Evolutionary conservation across 2,113 vertebrate genomes (phyloP), one percentile per base, ranked within the genome.

Genomic region (Syrmaticus mikado): DNA sequence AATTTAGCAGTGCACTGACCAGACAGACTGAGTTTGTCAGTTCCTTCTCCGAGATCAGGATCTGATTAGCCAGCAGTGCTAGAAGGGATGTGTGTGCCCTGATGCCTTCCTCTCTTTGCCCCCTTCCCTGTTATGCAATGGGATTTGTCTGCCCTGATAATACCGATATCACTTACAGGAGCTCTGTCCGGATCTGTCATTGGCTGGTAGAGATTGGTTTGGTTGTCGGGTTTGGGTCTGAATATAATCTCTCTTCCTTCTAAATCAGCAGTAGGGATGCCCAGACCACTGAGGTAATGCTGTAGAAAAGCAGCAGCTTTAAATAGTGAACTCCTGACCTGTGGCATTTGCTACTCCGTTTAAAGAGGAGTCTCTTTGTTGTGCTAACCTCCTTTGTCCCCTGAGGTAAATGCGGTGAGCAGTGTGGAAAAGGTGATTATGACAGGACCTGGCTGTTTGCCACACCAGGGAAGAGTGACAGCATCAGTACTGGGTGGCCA

Each of bases 1-100:
- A 90, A 87, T 95, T 93, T 82, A 92, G 71, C 68, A 77, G 41
- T 66, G 67, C 60, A 64, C 64, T 77, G 66, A 55, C 17, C 68
- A 55, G 64, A 66, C 60, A 61, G 72, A 50, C 27, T 3, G 2
- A 80, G 74, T 89, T 88, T 92, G 90, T 86, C 88, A 89, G 74
- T 71, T 87, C 71, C 64, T 86, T 88, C 41, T 38, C 81, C 48
- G 38, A 34, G 28, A 92, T 94, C 61, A 28, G 71, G 55, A 34
- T 74, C 66, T 80, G 34, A 82, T 77, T 50, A 80, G 55, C 38
- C 67, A 80, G 75, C 64, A 53, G 60, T 20, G 55, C 89, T 62
- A 34, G 45, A 41, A 87, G 68, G 74, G 61, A 53, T n/a, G n/a
- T 1, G 4, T 71, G 67, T 32, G 43, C 57, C 52, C 64, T 66